Evolutionary conservation across 2,888 invertebrate species (phyloP).

Genomic region (Zelleria hepariella): DNA sequence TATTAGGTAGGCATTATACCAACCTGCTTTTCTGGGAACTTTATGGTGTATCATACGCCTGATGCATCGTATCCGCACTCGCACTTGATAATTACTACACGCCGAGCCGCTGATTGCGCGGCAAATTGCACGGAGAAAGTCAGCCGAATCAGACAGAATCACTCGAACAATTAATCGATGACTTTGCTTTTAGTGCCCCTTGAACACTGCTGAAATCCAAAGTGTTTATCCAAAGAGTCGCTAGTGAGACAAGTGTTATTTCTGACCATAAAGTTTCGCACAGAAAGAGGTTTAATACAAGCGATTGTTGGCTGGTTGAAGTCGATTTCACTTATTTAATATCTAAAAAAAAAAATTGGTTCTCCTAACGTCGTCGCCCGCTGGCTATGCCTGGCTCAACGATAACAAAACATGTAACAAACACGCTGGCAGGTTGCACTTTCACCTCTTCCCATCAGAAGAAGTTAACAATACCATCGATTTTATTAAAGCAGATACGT

Average conservation of each 20-base stretch:
- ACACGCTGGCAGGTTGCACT: slow-evolving; percentile 32
- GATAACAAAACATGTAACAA: slow-evolving; percentile 1
- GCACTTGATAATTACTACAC: slow-evolving; percentile 33
- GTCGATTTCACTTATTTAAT: no score
- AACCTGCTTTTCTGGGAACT: no score
- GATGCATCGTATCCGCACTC: slow-evolving; percentile 27
- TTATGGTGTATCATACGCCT: neutral
- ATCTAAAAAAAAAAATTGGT: no score
- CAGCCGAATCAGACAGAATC: slow-evolving; percentile 19
- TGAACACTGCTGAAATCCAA: neutral
- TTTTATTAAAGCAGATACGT: slow-evolving; percentile 9
- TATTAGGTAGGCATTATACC: no score
- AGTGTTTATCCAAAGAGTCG: neutral
- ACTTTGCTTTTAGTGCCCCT: slow-evolving; percentile 8
- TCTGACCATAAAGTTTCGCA: no score
- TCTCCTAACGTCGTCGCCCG: neutral
- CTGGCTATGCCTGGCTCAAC: neutral
- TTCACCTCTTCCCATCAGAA: slow-evolving; percentile 51
- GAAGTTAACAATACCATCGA: slow-evolving; percentile 1
- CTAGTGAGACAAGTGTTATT: neutral
- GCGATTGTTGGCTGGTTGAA: no score
- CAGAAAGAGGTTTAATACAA: no score
- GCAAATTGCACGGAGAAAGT: slow-evolving; percentile 46
- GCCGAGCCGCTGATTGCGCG: slow-evolving; percentile 29
- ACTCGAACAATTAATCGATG: slow-evolving; percentile 13